phyloP scores from a whole-genome alignment of 2,113 vertebrate species.

The Pantherophis guttatus region DNA sequence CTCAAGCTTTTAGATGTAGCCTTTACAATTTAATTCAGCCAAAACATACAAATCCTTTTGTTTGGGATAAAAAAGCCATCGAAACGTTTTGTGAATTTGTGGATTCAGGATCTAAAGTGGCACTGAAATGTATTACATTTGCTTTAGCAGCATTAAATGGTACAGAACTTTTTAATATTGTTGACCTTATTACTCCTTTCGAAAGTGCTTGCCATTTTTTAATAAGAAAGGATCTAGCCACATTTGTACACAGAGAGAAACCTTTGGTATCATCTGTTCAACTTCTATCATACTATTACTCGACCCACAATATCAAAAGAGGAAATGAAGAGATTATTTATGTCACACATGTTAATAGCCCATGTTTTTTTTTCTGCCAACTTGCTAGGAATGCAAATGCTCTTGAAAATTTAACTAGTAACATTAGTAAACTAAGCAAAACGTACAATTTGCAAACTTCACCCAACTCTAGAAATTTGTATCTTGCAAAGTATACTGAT shows the following conservation, averaged over 20 bases:
- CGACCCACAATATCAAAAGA: conserved; percentile 81
- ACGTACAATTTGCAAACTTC: conserved; percentile 53
- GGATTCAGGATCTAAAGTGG: conserved; percentile 56
- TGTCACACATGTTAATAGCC: conserved; percentile 76
- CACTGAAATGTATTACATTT: conserved; percentile 87
- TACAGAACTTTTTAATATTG: conserved; percentile 79
- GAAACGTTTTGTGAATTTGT: conserved; percentile 80
- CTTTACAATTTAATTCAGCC: conserved; percentile 84
- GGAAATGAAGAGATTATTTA: conserved; percentile 83
- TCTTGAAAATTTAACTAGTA: conserved; percentile 71
- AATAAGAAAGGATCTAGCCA: conserved; percentile 68
- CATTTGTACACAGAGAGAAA: conserved; percentile 60
- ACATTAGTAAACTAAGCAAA: conserved; percentile 67
- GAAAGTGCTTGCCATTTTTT: conserved; percentile 80
- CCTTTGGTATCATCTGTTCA: conserved; percentile 65
- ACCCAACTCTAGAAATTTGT: conserved; percentile 70
- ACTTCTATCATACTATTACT: conserved; percentile 86
- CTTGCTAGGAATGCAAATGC: conserved; percentile 74
- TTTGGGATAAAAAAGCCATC: conserved; percentile 76
- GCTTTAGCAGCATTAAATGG: conserved; percentile 78
- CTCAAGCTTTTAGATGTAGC: conserved; percentile 91
- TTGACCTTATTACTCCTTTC: conserved; percentile 90
- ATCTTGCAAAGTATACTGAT: conserved; percentile 87
- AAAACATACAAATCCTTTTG: conserved; percentile 65
- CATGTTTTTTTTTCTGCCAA: conserved; percentile 85